Evolutionary conservation across 1,140 invertebrate genomes (phyloP), one percentile per base, ranked within the genome.

Genomic region (Melitaea cinxia): DNA sequence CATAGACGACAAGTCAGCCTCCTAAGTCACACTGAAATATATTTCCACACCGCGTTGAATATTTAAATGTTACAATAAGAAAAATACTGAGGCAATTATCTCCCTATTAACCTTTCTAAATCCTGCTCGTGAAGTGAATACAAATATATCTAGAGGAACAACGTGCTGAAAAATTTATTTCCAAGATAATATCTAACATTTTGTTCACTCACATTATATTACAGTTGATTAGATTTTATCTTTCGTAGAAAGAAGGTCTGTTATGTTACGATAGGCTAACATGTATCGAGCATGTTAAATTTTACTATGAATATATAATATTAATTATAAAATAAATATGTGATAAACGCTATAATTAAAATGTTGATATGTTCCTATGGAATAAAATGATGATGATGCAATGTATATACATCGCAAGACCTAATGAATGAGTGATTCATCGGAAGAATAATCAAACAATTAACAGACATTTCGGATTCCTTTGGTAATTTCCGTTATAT

Each of bases 1-100:
- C 76, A 68, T 69, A 79, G 67, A 77, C 76, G 71, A 78, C 76
- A 79, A 66, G 64, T 66, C 52, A 39, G 53, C 33, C 54, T 35
- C 57, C 62, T 72, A 71, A 80, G 80, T 78, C 72, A 73, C 65
- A 68, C 62, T 54, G 56, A 80, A 76, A 82, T 76, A 75, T 73
- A 82, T 81, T 71, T 73, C 73, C 75, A 76, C 77, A 72, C 65
- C 70, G 59, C 61, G 64, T 52, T 52, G 26, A 54, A 68, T 61
- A 70, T 66, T 67, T 54, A 64, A 61, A 66, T 62, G 33, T 21
- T 66, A 52, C 58, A 58, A 39, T 60, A 59, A 60, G 33, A 54
- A 50, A 57, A 62, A 65, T 39, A 70, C 52, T 21, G 60, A 19
- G 33, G 55, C 39, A 68, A 54, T 62, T 62, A 62, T 45, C 50